phyloP scores from a whole-genome alignment of 2,113 vertebrate genomes.

The Rhineura floridana region DNA sequence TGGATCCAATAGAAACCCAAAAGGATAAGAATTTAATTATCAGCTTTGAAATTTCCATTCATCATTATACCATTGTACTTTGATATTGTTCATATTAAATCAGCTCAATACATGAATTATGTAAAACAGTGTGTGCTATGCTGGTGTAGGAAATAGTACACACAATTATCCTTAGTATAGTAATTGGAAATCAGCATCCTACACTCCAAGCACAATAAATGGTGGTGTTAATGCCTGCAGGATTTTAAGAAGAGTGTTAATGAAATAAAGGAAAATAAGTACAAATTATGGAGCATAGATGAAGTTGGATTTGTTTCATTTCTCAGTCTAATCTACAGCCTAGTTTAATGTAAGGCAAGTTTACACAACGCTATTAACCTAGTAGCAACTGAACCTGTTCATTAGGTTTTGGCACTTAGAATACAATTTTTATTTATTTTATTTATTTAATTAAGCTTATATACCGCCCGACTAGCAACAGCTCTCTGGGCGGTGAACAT shows the following conservation, averaged over 20 bases:
- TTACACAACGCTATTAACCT: neutral
- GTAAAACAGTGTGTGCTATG: slow-evolving; percentile 11
- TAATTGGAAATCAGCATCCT: slow-evolving; percentile 32
- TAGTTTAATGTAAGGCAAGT: neutral
- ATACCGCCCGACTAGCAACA: no score
- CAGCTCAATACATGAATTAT: slow-evolving; percentile 13
- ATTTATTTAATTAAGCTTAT: no score
- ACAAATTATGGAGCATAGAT: slow-evolving; percentile 30
- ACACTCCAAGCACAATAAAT: neutral
- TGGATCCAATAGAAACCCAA: neutral
- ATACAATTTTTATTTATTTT: no score
- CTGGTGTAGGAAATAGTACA: slow-evolving; percentile 36
- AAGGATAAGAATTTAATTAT: slow-evolving; percentile 35
- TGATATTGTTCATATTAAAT: slow-evolving; percentile 29
- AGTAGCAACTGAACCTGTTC: neutral
- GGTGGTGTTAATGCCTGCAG: slow-evolving; percentile 9
- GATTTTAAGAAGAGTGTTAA: slow-evolving; percentile 47
- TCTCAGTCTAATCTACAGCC: neutral
- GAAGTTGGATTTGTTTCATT: slow-evolving; percentile 14
- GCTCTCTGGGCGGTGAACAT: no score
- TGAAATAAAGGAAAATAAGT: neutral
- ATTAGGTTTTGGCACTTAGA: neutral
- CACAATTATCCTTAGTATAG: slow-evolving; percentile 27
- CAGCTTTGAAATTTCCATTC: slow-evolving; percentile 20
- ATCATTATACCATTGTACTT: slow-evolving; percentile 16